Evolutionary conservation across 1,140 invertebrate genomes (phyloP).

Genomic region (Battus philenor): DNA sequence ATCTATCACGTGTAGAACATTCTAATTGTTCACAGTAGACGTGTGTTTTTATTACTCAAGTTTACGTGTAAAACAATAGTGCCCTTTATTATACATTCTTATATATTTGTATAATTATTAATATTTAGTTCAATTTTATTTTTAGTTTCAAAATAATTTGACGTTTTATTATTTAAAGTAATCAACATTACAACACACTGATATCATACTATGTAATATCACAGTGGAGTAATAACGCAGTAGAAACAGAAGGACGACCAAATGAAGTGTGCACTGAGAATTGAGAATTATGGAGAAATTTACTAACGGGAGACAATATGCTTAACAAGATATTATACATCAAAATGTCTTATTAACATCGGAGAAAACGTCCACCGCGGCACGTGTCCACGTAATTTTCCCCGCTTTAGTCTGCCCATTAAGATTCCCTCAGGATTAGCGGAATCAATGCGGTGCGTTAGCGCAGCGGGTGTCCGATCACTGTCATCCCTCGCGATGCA

Average conservation of each 20-base stretch:
- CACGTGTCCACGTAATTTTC: conserved; percentile 20
- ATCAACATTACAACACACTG: too few relatives aligned
- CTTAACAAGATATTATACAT: background rate
- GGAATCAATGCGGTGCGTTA: conserved; percentile 43
- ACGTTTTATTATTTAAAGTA: too few relatives aligned
- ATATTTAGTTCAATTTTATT: background rate
- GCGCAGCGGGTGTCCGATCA: conserved; percentile 5
- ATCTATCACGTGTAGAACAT: too few relatives aligned
- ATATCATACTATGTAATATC: too few relatives aligned
- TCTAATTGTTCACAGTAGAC: too few relatives aligned
- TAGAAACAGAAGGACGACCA: background rate
- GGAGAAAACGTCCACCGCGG: background rate
- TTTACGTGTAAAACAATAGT: too few relatives aligned
- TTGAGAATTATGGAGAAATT: background rate
- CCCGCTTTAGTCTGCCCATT: conserved; percentile 30
- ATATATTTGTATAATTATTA: background rate
- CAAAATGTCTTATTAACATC: background rate
- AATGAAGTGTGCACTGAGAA: background rate
- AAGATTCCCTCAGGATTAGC: conserved; percentile 45
- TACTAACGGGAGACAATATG: background rate
- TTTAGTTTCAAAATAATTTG: background rate
- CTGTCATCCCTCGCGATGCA: conserved; percentile 25
- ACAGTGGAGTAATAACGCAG: too few relatives aligned
- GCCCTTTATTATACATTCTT: too few relatives aligned
- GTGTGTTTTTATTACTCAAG: too few relatives aligned